These are phyloP conservation scores for Microcebus tavaratra DNA, from an alignment of 2,113 vertebrate genomes.

Conservation along the genomic window DNA sequence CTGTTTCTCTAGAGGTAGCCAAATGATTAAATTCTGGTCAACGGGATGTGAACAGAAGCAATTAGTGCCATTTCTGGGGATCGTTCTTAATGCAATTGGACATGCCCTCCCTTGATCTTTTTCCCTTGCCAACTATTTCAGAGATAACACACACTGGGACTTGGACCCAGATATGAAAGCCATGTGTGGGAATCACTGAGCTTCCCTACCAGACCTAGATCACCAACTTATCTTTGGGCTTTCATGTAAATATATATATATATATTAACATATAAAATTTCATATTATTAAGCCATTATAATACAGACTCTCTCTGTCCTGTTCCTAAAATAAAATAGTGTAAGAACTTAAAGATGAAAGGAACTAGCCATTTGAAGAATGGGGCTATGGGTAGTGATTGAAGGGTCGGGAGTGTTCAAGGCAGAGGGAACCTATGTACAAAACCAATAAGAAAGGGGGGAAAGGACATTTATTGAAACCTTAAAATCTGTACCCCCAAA, in stretches of 20 bases:
- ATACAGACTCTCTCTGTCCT: neutral
- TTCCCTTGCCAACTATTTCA: neutral
- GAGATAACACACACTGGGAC: neutral
- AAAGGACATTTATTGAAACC: too few relatives aligned
- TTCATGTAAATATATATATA: neutral
- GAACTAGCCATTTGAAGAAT: neutral
- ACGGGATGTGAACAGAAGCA: neutral
- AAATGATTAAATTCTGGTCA: neutral
- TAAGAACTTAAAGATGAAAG: neutral
- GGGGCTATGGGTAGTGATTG: neutral
- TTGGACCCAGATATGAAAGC: neutral
- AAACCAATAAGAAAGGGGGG: neutral
- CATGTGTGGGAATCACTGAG: neutral
- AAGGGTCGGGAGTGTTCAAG: neutral
- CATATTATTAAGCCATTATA: neutral
- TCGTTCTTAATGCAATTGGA: neutral
- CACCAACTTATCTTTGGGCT: neutral
- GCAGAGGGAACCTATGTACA: neutral
- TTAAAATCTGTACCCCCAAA: too few relatives aligned
- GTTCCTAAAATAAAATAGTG: conserved; percentile 8
- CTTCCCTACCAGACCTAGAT: neutral
- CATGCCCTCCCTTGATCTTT: neutral
- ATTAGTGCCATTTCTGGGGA: neutral
- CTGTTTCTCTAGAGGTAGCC: neutral
- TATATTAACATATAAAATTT: neutral